Conservation (phyloP, 1,140 invertebrate genomes). For the Elymnias hypermnestra region DNA sequence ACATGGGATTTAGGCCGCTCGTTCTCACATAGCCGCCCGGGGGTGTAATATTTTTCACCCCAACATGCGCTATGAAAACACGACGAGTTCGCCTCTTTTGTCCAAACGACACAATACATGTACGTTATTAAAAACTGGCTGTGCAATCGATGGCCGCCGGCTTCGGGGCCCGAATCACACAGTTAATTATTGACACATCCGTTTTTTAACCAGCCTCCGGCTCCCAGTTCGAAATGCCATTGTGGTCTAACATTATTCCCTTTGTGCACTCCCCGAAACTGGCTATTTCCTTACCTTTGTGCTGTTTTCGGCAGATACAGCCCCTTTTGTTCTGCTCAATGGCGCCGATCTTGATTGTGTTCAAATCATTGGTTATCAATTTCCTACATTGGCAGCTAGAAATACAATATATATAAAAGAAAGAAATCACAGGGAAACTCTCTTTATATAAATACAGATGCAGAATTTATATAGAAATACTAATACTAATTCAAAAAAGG, state of each 20-base stretch:
- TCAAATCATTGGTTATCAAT: conserved; percentile 61
- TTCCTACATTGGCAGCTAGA: conserved; percentile 20
- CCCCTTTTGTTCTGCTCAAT: conserved; percentile 30
- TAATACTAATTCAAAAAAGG: no score
- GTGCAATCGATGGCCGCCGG: conserved; percentile 56
- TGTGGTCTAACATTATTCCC: conserved; percentile 56
- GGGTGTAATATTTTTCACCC: conserved; percentile 73
- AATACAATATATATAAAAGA: background rate
- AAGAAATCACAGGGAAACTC: no score
- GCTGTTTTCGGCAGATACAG: conserved; percentile 24
- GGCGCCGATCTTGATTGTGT: conserved; percentile 31
- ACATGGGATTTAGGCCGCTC: conserved; percentile 31
- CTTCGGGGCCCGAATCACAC: conserved; percentile 53
- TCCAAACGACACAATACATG: conserved; percentile 47
- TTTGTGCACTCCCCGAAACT: conserved; percentile 47
- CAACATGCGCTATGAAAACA: conserved; percentile 54
- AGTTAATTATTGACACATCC: conserved; percentile 74
- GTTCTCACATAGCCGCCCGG: conserved; percentile 55
- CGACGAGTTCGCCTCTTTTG: conserved; percentile 51
- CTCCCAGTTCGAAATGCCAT: conserved; percentile 33
- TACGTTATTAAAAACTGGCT: conserved; percentile 48
- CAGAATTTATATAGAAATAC: no score
- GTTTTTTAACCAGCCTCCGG: conserved; percentile 48
- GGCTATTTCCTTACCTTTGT: conserved; percentile 68
- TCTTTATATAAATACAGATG: background rate